A percentile compares a stretch with the other conserved stretches of the same genome.
Conservation (phyloP, 2,113 vertebrate species). For the Miniopterus natalensis region DNA sequence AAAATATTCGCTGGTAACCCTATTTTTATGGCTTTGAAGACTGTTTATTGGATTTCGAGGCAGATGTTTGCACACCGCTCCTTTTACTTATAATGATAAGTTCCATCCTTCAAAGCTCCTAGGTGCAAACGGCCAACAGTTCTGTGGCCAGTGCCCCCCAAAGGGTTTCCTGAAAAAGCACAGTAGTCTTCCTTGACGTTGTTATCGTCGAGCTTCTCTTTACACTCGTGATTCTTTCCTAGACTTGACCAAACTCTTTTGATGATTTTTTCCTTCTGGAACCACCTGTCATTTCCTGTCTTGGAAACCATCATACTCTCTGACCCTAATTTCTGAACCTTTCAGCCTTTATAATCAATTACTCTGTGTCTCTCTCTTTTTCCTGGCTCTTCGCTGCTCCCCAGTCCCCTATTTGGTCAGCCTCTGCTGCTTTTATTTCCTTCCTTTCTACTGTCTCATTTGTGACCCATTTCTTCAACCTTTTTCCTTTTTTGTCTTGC, state of each 20-base stretch:
- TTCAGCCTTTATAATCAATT: not conserved
- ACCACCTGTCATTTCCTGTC: not conserved
- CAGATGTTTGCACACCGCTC: not conserved
- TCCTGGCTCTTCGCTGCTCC: not conserved
- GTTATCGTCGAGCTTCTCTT: not conserved
- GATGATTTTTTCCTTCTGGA: not conserved
- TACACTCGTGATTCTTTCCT: not conserved
- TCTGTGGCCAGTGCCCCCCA: not conserved
- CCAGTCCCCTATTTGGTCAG: not conserved
- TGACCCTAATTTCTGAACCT: not conserved
- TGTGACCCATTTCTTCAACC: not conserved
- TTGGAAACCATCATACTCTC: not conserved
- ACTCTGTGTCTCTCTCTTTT: not conserved
- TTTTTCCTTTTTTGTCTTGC: constrained; percentile 40
- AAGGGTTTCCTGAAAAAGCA: not conserved
- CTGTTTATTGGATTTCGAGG: not conserved
- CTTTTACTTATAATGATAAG: not conserved
- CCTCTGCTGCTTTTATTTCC: not conserved
- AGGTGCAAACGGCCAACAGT: not conserved
- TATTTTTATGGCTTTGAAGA: constrained; percentile 27
- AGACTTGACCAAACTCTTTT: not conserved
- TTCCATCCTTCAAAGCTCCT: not conserved
- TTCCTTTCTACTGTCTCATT: not conserved
- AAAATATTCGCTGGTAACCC: not conserved
- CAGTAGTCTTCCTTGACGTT: not conserved